Evolutionary conservation across 2,797 vertebrate species (phyloP), one percentile per base, ranked within the genome.

Genomic region (Sebastes matsubarae): DNA sequence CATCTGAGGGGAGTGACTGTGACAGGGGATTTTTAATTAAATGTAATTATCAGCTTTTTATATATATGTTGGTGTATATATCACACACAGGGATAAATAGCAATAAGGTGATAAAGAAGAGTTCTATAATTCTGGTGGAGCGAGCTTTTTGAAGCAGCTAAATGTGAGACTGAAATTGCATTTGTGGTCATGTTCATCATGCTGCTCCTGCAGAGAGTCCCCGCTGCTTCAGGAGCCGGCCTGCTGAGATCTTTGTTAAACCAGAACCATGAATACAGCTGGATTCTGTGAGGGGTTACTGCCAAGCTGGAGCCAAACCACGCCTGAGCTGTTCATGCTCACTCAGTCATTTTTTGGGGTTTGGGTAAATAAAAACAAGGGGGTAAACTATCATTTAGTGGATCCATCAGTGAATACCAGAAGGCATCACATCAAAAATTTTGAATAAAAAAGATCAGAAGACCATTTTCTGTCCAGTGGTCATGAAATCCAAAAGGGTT

Each of bases 221-320:
- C 57, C 29, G 72, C 69, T 82, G 80, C 68, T 71, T 82, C 77
- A 76, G 76, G 11, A 89, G 77, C 18, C 2, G 13, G 30, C 76
- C 69, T 69, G 80, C 82, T 77, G 86, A 73, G 76, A 55, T 24
- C 63, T 78, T 54, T 77, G 73, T 77, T 58, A 72, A 86, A 83
- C 50, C 77, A 77, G 20, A 83, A 70, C 24, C 77, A 81, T 74
- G 72, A 72, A 75, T 83, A 65, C 90, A 81, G 81, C 84, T 75
- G 81, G 75, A 78, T 67, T 86, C 84, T 25, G 75, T 46, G 59
- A 77, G 84, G 69, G 67, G 72, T 64, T 52, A 32, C 60, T 68
- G 80, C 66, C 50, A 54, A 67, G 61, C 65, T 79, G 69, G 32
- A 80, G 54, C 24, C 14, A 61, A 25, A 68, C 3, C 59, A 71